A percentile compares a stretch with the other conserved stretches of the same genome.
These are phyloP conservation scores for Falco peregrinus DNA, from an alignment of 2,797 vertebrate genomes.

Conservation along the genomic window DNA sequence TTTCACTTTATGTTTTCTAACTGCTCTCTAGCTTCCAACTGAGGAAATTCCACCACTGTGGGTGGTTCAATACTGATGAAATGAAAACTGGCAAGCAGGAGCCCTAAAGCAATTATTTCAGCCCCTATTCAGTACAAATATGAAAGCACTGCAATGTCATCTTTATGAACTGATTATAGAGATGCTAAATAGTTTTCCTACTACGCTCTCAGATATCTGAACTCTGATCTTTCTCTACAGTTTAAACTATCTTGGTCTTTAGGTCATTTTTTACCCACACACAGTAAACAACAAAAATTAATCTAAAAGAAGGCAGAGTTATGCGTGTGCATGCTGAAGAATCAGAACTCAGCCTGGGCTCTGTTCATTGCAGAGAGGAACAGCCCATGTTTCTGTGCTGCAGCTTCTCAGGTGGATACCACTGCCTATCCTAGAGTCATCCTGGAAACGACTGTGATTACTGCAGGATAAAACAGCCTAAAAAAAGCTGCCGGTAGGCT, in stretches of 20 bases:
- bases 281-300: accelerated
- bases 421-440: not conserved
- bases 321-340: too few species aligned
- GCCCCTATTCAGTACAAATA: not conserved
- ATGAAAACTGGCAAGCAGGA: not conserved
- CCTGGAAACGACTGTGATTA: not conserved
- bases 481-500: accelerated
- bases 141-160: not conserved
- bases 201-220: not conserved
- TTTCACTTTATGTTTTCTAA: not conserved
- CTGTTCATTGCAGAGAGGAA: not conserved
- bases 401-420: not conserved
- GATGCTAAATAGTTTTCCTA: not conserved
- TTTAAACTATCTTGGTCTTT: not conserved
- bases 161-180: not conserved
- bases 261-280: accelerated
- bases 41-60: not conserved
- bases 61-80: not conserved
- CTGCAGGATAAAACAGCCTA: accelerated
- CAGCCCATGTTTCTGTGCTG: not conserved
- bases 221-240: not conserved
- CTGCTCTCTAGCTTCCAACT: not conserved
- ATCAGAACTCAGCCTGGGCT: not conserved
- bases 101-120: not conserved
- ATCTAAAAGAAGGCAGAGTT: not conserved